Percentiles rank a stretch among this genome's conserved stretches.
Conservation (phyloP, 2,797 vertebrate genomes). For the Synaphobranchus kaupii region DNA sequence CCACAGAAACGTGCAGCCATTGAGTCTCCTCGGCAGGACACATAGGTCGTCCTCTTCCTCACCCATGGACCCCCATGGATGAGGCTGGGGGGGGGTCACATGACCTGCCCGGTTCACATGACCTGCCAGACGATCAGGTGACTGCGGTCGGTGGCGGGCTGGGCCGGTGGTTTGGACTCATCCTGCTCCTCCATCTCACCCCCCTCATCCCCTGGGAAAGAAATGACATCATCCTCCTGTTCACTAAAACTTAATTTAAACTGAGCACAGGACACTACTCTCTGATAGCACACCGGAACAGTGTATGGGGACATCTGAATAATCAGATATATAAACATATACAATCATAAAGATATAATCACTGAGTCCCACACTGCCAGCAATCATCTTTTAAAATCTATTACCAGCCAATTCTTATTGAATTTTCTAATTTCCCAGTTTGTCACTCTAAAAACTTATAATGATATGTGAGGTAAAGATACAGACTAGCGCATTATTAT, state of each 20-base stretch:
- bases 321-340: too few relatives aligned
- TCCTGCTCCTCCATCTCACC: conserved; percentile 81
- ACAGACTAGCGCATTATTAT: background rate
- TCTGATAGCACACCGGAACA: too few relatives aligned
- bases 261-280: background rate
- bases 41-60: background rate
- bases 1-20: conserved; percentile 57
- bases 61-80: conserved; percentile 5
- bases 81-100: conserved; percentile 61
- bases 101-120: conserved; percentile 59
- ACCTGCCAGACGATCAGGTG: conserved; percentile 98
- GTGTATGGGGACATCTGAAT: too few relatives aligned
- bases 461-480: too few relatives aligned
- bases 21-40: conserved; percentile 12
- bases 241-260: background rate
- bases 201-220: conserved; percentile 84
- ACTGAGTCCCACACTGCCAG: too few relatives aligned
- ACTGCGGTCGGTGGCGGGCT: conserved; percentile 91
- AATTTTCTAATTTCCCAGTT: too few relatives aligned
- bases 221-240: background rate
- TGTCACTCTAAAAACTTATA: too few relatives aligned
- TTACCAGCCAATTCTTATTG: too few relatives aligned
- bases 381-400: too few relatives aligned
- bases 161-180: conserved; percentile 84
- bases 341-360: too few relatives aligned